These are phyloP conservation scores for Sepioteuthis lessoniana DNA, from an alignment of 2,888 invertebrate genomes.

Conservation along the genomic window DNA sequence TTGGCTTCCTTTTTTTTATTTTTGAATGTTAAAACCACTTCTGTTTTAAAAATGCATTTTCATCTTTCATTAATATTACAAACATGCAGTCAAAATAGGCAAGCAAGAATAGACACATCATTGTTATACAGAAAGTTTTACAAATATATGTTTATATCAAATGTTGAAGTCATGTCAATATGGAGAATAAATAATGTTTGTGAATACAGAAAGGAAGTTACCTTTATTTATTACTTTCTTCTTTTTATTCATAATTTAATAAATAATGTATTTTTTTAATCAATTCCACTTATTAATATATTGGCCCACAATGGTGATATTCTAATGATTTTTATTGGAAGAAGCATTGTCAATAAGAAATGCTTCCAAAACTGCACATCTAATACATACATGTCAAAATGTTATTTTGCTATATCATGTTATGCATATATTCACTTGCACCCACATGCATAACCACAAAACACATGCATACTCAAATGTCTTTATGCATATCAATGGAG, in stretches of 20 bases:
- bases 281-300: background rate
- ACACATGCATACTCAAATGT: too few species aligned
- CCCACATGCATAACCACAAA: too few species aligned
- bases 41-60: background rate
- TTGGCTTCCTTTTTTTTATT: background rate
- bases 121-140: background rate
- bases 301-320: background rate
- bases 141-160: background rate
- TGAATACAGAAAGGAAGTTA: background rate
- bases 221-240: background rate
- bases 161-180: background rate
- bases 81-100: background rate
- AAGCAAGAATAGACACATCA: background rate
- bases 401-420: too few species aligned
- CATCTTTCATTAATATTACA: background rate
- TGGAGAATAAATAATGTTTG: background rate
- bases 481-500: too few species aligned
- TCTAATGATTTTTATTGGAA: too few species aligned
- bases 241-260: background rate
- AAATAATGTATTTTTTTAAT: background rate
- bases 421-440: too few species aligned
- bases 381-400: too few species aligned
- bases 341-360: too few species aligned
- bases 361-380: too few species aligned
- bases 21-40: background rate